Base-by-base conservation (phyloP, 1,140 invertebrate genomes). In the Gonioctena quinquepunctata region DNA sequence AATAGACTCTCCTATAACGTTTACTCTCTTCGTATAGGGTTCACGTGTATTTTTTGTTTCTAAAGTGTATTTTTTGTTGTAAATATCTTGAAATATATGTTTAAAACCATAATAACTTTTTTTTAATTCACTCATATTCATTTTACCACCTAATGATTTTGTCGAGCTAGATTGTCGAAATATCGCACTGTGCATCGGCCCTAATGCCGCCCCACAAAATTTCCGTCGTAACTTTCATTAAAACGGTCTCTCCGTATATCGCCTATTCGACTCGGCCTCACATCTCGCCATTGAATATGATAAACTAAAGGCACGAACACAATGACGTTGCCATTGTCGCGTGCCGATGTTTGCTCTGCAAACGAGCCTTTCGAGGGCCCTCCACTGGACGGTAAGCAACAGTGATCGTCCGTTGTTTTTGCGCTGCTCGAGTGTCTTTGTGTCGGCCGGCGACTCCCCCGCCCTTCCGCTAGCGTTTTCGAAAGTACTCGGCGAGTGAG, bases 331-430 rank as follows among this genome's bases (percentile, higher is more conserved):
- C 19, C 11, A 59, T 26, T 59, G 56, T 59, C 56, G 25, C 56
- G 56, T 59, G 56, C 5, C n/a, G n/a, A 16, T 59, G 56, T 59
- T 59, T 59, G 56, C 26, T 59, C 56, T 26, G 25, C 56, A 59
- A 59, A 59, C 56, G 56, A 59, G 56, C 21, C 23, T 7, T 59
- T 59, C 56, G 56, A 59, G n/a, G 25, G 56, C 56, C 23, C 56
- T 28, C 25, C 22, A 25, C 6, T 59, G 2, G 25, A 59, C 56
- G 21, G 56, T 59, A 59, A 59, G 56, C 56, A 59, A 25, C 23
- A 26, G 56, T 59, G 23, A 21, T 21, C 5, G 13, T n/a, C 21
- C 16, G 16, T 59, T 59, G 21, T 22, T 59, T 59, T 59, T 25
- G n/a, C 33, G 33, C 33, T 42, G 33, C 8, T 42, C 7, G 33